Base-by-base conservation (phyloP, 2,888 invertebrate species). In the Hedychridium roseum region DNA sequence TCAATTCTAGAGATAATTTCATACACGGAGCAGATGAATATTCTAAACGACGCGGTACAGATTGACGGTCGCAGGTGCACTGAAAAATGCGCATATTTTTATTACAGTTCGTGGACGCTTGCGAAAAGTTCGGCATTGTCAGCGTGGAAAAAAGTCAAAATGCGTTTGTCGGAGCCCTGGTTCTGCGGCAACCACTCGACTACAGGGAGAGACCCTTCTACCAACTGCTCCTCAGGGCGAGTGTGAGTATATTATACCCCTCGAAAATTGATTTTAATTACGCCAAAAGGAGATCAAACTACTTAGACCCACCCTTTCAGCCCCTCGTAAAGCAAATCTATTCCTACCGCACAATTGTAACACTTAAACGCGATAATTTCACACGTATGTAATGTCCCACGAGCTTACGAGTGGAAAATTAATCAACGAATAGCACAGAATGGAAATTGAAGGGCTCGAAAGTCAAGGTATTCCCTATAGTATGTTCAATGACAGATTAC, bases 181-280 rank as follows among this genome's bases (percentile, higher is more conserved):
- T 91, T 40, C 80, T 94, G 43, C 85, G 82, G 59, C 85, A 83
- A 58, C 84, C 85, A 9, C 81, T 94, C 49, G 88, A 92, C 78
- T 94, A 92, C 76, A 88, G 89, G 61, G 85, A 88, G 51, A 85
- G 88, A 57, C 89, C 89, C 73, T 87, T 89, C 70, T 92, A 89
- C 73, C 89, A 90, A 72, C 86, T 94, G 57, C 83, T 87, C 49
- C 81, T 94, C 12, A 85, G 85, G 64, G 92, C 92, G 27, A 87
- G 87, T 53, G 92, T 92, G 79, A 86, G 86, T 82, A 50, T 6
- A 18, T 16, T n/a, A 47, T 34, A 55, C 35, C 54, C 53, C 5
- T 23, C 27, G 38, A 38, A 57, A 60, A 64, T 59, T 63, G 53
- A 61, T 66, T 63, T 65, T 58, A 60, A 65, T 63, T 65, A 56